A percentile compares a stretch with the other conserved stretches of the same genome.
These are phyloP conservation scores for Camptogramma bilineatum DNA, from an alignment of 2,888 invertebrate genomes.

Conservation along the genomic window DNA sequence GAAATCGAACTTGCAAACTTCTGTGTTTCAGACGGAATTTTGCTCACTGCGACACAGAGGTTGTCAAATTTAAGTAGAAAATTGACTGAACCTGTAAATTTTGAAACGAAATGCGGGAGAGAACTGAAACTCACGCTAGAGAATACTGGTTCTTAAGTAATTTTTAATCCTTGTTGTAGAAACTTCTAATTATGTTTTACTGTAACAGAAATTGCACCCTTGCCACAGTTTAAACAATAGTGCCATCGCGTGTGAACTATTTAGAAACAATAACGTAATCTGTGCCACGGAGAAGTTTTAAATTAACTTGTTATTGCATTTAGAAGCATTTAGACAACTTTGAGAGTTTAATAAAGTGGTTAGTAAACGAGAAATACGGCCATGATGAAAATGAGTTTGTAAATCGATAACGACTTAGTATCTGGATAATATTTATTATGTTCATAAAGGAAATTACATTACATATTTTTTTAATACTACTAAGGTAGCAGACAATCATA, in stretches of 20 bases:
- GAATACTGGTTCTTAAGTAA: no score
- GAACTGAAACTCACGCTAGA: no score
- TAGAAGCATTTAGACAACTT: slow-evolving; percentile 30
- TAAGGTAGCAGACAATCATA: no score
- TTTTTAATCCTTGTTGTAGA: neutral
- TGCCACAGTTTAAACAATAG: neutral
- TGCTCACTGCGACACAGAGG: no score
- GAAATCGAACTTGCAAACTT: no score
- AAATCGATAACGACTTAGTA: neutral
- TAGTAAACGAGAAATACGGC: neutral
- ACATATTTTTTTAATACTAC: no score
- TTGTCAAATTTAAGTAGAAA: no score
- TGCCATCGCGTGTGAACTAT: slow-evolving; percentile 28
- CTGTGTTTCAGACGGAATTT: no score
- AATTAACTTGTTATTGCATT: slow-evolving; percentile 34
- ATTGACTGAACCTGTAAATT: no score
- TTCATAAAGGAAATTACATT: no score
- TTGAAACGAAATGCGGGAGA: no score
- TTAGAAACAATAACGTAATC: slow-evolving; percentile 17
- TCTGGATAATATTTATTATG: no score
- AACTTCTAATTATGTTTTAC: neutral
- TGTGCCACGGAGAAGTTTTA: slow-evolving; percentile 23
- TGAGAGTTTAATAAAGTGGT: slow-evolving; percentile 18
- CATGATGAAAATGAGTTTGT: neutral
- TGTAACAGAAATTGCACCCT: neutral